Evolutionary conservation across 92 coral and sea anemone species (phyloP).

Genomic region (Hydrozoanthus gracilis): DNA sequence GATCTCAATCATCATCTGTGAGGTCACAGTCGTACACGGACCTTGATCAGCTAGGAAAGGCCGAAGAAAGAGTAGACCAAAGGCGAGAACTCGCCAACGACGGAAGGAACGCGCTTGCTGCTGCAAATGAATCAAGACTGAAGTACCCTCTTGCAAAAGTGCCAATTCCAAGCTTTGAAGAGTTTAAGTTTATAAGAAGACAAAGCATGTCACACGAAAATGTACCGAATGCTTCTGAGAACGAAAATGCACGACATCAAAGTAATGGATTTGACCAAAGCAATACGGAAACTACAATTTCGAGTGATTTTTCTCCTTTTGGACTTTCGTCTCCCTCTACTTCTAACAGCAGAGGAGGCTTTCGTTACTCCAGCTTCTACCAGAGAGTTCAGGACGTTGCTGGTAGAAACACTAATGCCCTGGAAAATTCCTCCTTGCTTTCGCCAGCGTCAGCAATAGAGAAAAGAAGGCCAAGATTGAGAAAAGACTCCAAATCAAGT

Average conservation of each 20-base stretch:
- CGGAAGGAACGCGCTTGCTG: conserved; percentile 44
- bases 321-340: not conserved
- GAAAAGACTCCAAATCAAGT: conserved; percentile 27
- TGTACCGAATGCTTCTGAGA: not conserved
- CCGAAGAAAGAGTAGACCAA: conserved; percentile 2
- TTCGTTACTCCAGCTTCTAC: not conserved
- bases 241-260: not conserved
- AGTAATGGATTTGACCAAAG: not conserved
- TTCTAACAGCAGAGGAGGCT: not conserved
- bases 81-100: conserved; percentile 11
- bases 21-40: conserved; percentile 28
- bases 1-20: conserved; percentile 27
- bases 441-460: not conserved
- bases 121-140: conserved; percentile 40
- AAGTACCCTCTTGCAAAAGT: conserved; percentile 74
- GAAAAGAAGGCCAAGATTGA: conserved; percentile 20
- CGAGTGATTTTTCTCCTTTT: not conserved
- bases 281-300: not conserved
- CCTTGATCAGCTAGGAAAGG: conserved; percentile 15
- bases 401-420: conserved; percentile 5
- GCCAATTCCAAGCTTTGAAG: conserved; percentile 91
- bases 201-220: conserved; percentile 24
- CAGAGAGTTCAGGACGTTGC: conserved; percentile 27
- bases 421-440: not conserved
- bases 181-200: conserved; percentile 72